Evolutionary conservation across 2,797 vertebrate genomes (phyloP), one percentile per base, ranked within the genome.

Genomic region (Prunella strophiata): DNA sequence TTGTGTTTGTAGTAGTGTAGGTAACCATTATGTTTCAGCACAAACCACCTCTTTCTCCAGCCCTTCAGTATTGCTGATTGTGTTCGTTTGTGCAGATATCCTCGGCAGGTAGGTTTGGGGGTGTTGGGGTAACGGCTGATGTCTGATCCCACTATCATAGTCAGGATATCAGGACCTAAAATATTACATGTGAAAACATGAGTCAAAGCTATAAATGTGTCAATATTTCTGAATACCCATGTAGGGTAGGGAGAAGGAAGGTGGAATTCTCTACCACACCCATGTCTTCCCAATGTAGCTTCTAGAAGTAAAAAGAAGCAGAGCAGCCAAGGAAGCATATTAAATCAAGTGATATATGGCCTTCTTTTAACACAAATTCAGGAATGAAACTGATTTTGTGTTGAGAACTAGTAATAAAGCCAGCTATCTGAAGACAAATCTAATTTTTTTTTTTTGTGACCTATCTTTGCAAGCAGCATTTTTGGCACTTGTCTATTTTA

Each of bases 41-140:
- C 98, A 88, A 99, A 99, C 99, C 99, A 99, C 75, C 99, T 98
- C 96, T 99, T 99, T 91, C 99, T 98, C 99, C 99, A 99, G 52
- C 99, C 98, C 95, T 98, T 99, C 67, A 99, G 57, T 67, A 99
- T 97, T 4, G 98, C 98, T 2, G 98, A 98, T 52, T 99, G 98
- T 38, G 98, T 99, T 54, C 98, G 97, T 86, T 99, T 99, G 84
- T 99, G 98, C 21, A 99, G 97, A 85, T 99, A 99, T 40, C 99
- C 98, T 4, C 98, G 98, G 81, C 98, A 99, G 8, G 98, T 97
- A 13, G 99, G 99, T 68, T 98, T 97, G 0, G 99, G 99, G 1
- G 97, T 98, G 85, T 98, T 99, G 11, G 99, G 99, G 58, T 97
- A 97, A 19, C 97, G 97, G 59, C 98, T 98, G 54, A 99, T 99